Evolutionary conservation across 2,797 vertebrate species (phyloP), one percentile per base, ranked within the genome.

Genomic region (Muraenolepis orangiensis): DNA sequence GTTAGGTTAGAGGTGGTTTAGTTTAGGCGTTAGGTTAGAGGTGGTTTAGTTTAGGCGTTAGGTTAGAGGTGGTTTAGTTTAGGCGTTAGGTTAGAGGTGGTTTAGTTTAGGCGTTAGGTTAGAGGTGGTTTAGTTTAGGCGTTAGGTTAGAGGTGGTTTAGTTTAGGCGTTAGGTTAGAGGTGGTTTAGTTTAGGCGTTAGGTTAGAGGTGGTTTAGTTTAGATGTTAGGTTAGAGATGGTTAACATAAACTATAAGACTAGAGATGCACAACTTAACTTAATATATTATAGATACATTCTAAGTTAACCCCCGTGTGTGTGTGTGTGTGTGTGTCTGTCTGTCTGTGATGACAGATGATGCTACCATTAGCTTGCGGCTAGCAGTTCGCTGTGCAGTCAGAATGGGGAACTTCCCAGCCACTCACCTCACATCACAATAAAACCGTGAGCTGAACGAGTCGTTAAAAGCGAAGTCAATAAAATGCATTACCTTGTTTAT

Each of bases 401-500:
- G 18, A 20, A 18, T 51, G 46, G 20, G 46, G 18, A 61, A 26
- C 51, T 61, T 61, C 51, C 51, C 10, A 10, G n/a, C n/a, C 7
- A 23, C 57, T 26, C 57, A 11, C 10, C n/a, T 57, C 51, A 57
- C 51, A 57, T 51, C 6, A 32, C 30, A 46, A 79, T 82, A 78
- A n/a, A 68, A 71, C 40, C 12, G 64, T 16, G 36, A 51, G 29
- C 0, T 4, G 32, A 12, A 72, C 16, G 74, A 70, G 14, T 29
- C 28, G 26, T 13, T 5, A 23, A 26, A 46, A 20, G 16, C 0
- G 7, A 1, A 51, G 8, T 1, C 1, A 72, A 7, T 0, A 31
- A 51, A 7, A 64, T 72, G 12, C 0, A 11, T 86, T 87, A 91
- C 88, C 87, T 87, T 79, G 71, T 82, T 77, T 36, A 23, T 66